These are phyloP conservation scores for Macrobrachium rosenbergii DNA, from an alignment of 1,140 invertebrate genomes.

Conservation along the genomic window DNA sequence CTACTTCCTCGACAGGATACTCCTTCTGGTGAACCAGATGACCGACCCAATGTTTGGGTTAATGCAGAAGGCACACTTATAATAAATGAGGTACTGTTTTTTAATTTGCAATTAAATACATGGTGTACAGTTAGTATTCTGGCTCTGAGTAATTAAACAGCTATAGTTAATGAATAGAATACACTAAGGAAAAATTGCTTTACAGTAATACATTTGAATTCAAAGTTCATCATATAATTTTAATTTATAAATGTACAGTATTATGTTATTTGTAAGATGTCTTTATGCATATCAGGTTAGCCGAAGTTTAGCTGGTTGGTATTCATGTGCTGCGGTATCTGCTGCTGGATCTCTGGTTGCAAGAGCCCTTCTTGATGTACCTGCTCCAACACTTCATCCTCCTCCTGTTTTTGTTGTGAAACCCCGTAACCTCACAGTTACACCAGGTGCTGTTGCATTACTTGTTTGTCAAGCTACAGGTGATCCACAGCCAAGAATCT, in stretches of 20 bases:
- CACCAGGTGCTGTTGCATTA: constrained; percentile 81
- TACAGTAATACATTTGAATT: too few relatives aligned
- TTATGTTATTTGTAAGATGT: too few relatives aligned
- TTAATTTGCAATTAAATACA: background rate
- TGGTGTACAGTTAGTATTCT: too few relatives aligned
- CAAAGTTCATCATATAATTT: too few relatives aligned
- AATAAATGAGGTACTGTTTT: constrained; percentile 53
- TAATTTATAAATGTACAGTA: too few relatives aligned
- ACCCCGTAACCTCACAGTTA: constrained; percentile 90
- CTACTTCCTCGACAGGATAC: constrained; percentile 60
- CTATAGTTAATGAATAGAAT: too few relatives aligned
- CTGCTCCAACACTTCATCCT: constrained; percentile 76
- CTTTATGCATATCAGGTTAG: constrained; percentile 38
- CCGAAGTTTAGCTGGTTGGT: constrained; percentile 84
- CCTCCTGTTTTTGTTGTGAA: constrained; percentile 92
- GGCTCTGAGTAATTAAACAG: too few relatives aligned
- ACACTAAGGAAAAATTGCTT: too few relatives aligned
- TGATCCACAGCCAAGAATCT: constrained; percentile 79
- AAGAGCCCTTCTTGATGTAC: constrained; percentile 82
- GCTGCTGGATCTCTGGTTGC: constrained; percentile 86
- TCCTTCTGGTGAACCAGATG: constrained; percentile 53
- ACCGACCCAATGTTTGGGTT: constrained; percentile 64
- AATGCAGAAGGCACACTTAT: constrained; percentile 64
- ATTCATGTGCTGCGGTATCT: constrained; percentile 89
- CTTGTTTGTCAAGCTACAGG: constrained; percentile 84